Base-by-base conservation (phyloP, 92 coral and sea anemone species). In the Desmophyllum pertusum region DNA sequence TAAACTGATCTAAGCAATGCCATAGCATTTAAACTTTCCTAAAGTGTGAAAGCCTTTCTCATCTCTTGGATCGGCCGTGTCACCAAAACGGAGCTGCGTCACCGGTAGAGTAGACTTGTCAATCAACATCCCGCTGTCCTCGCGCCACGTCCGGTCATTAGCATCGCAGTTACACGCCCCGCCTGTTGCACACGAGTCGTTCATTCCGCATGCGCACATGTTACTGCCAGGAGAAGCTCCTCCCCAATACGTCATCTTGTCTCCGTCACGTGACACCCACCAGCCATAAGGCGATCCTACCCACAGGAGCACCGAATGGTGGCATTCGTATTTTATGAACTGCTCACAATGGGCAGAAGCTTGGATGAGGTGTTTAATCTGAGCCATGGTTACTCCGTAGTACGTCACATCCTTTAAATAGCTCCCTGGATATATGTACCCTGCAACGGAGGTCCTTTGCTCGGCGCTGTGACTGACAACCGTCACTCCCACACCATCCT, bases 191-290 rank as follows among this genome's bases (percentile, higher is more conserved):
- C 93, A 92, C 10, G 88, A 73, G 83, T 75, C 61, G 69, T 31
- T 84, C 81, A 88, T 46, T 25, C 90, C 95, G 67, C 95, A 92
- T 57, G 93, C 93, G 91, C 95, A 89, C 85, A 52, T 89, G 70
- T 92, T 69, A 13, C 91, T 80, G 42, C 91, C 91, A 27, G 93
- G 91, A 6, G 83, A 18, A 33, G 93, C 93, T 23, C 98, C 98
- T 18, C 98, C 98, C 98, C 98, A 93, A 86, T 93, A 89, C 42
- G 75, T 65, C 95, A 93, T 93, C 67, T 79, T 89, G 42, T 42
- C n/a, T n/a, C 90, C 88, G 36, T 86, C 91, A 75, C 98, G 90
- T 73, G 98, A 93, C 65, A 93, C 95, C 98, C 98, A 93, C 95
- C 95, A 93, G 57, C 93, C 95, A 57, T 73, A 75, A 67, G 87